Conservation (phyloP, 1,140 invertebrate species). For the Neotoxoptera formosana region DNA sequence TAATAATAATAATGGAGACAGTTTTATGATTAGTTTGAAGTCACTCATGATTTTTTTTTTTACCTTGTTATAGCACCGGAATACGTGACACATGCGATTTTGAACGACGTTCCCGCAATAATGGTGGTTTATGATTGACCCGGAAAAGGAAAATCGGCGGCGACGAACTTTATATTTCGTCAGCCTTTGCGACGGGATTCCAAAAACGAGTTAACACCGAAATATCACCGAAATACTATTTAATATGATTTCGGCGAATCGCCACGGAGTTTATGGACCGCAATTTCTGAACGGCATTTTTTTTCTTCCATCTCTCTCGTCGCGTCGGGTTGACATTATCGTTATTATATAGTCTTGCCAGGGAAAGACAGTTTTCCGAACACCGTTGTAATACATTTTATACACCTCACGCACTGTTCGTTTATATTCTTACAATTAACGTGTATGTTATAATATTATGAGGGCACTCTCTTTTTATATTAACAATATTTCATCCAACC, state of each 20-base stretch:
- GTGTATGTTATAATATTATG: background rate
- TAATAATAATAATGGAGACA: background rate
- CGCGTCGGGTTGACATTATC: background rate
- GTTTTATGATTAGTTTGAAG: slow-evolving; percentile 3
- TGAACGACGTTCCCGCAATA: background rate
- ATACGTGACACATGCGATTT: background rate
- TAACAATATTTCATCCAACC: background rate
- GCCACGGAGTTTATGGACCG: background rate
- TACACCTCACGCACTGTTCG: background rate
- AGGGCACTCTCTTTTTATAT: background rate
- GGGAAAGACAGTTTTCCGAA: background rate
- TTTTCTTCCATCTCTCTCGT: background rate
- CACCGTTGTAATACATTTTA: no score
- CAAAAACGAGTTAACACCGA: background rate
- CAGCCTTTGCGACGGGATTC: background rate
- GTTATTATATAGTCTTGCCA: background rate
- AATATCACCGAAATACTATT: background rate
- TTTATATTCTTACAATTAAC: background rate
- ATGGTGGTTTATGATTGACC: background rate
- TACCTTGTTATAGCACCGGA: background rate
- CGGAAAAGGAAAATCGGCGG: background rate
- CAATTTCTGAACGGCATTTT: background rate
- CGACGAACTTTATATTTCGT: background rate
- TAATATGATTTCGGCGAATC: background rate
- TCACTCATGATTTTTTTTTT: background rate